phyloP scores from a whole-genome alignment of 1,140 invertebrate genomes.

The Druon quercuslanigerum region DNA sequence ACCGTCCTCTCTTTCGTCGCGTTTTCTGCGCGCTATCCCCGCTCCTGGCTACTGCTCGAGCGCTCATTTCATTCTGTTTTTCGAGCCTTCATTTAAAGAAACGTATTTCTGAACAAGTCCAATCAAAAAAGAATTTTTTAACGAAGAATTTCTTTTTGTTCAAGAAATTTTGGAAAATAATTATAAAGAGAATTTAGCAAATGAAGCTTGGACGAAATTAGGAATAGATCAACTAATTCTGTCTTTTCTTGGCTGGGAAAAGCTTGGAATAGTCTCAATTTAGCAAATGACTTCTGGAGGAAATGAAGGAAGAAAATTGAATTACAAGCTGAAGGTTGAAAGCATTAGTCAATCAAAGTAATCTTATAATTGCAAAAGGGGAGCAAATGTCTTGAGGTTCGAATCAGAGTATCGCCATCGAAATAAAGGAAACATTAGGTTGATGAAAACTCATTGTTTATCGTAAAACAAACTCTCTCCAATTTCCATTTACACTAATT shows the following conservation, averaged over 20 bases:
- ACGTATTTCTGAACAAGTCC: no score
- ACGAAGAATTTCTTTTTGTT: no score
- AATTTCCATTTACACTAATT: neutral
- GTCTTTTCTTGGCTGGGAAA: neutral
- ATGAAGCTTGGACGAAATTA: no score
- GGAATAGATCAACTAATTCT: no score
- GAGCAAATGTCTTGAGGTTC: neutral
- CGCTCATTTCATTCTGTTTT: no score
- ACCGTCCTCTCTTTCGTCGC: no score
- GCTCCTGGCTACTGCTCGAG: no score
- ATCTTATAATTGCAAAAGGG: slow-evolving; percentile 53
- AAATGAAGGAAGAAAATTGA: slow-evolving; percentile 5
- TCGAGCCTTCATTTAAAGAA: no score
- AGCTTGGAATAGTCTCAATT: slow-evolving; percentile 43
- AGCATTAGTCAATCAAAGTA: slow-evolving; percentile 62
- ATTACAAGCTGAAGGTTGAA: slow-evolving; percentile 14
- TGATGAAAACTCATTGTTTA: slow-evolving; percentile 41
- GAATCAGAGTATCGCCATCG: slow-evolving; percentile 5
- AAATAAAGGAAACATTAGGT: slow-evolving; percentile 10
- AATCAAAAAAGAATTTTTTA: no score
- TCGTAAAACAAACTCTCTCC: neutral
- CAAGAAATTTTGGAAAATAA: no score
- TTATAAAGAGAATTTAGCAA: no score
- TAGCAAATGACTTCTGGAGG: slow-evolving; percentile 54
- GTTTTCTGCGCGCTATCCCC: no score